Evolutionary conservation across 2,113 vertebrate species (phyloP).

Genomic region (Dolichallabes microphthalmus): DNA sequence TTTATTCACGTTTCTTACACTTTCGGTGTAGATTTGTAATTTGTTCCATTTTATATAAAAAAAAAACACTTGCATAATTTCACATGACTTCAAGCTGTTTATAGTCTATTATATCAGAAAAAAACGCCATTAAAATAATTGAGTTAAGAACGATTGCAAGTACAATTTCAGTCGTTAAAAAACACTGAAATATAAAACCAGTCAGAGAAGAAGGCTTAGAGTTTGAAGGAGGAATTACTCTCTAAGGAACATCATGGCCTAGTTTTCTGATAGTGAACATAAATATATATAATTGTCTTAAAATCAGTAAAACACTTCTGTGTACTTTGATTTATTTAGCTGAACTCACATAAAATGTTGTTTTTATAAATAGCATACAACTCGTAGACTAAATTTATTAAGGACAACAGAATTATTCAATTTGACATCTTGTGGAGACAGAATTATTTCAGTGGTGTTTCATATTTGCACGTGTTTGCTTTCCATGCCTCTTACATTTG

Average conservation of each 20-base stretch:
- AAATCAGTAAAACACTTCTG: background rate
- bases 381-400: background rate
- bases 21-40: background rate
- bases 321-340: background rate
- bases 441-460: too few species aligned
- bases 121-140: background rate
- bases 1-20: background rate
- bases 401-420: background rate
- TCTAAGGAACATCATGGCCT: background rate
- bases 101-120: background rate
- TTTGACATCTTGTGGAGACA: background rate
- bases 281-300: background rate
- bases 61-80: background rate
- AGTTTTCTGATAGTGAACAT: background rate
- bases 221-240: background rate
- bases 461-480: background rate
- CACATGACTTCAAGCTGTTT: background rate
- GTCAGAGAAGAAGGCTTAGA: background rate
- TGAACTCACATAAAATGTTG: background rate
- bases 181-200: background rate
- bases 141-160: background rate
- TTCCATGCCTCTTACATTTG: background rate
- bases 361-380: background rate
- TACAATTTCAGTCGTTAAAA: background rate
- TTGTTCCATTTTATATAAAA: background rate